These are phyloP conservation scores for Horisme vitalbata DNA, from an alignment of 2,888 invertebrate species.

Conservation along the genomic window DNA sequence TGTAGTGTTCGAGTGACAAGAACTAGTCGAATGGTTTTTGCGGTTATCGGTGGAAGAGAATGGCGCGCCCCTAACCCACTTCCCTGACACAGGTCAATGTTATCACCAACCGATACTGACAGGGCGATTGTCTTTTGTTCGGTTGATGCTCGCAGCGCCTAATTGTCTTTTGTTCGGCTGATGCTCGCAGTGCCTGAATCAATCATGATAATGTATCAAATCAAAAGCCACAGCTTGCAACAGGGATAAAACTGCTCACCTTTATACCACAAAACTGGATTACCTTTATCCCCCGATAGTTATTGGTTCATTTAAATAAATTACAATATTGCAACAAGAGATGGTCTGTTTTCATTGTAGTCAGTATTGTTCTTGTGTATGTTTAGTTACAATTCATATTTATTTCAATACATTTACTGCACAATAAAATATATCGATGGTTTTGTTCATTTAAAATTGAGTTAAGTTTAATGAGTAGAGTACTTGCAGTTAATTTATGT, in stretches of 20 bases:
- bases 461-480: too few species aligned
- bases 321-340: constrained; percentile 1
- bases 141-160: constrained; percentile 15
- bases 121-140: constrained; percentile 23
- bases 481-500: too few species aligned
- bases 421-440: too few species aligned
- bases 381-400: too few species aligned
- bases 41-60: constrained; percentile 5
- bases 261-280: too few species aligned
- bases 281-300: constrained; percentile 4
- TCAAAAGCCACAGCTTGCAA: constrained; percentile 8
- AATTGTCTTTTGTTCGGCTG: constrained; percentile 24
- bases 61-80: constrained; percentile 23
- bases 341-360: too few species aligned
- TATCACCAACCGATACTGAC: constrained; percentile 19
- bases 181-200: constrained; percentile 19
- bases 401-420: too few species aligned
- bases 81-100: constrained; percentile 23
- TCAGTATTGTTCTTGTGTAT: too few species aligned
- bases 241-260: constrained; percentile 5
- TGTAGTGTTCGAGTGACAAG: constrained; percentile 28
- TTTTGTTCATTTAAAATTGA: too few species aligned
- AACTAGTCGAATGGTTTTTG: constrained; percentile 24
- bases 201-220: constrained; percentile 33
- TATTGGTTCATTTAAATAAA: constrained; percentile 1